phyloP scores from a whole-genome alignment of 2,888 invertebrate species.

The Beris morrisii region DNA sequence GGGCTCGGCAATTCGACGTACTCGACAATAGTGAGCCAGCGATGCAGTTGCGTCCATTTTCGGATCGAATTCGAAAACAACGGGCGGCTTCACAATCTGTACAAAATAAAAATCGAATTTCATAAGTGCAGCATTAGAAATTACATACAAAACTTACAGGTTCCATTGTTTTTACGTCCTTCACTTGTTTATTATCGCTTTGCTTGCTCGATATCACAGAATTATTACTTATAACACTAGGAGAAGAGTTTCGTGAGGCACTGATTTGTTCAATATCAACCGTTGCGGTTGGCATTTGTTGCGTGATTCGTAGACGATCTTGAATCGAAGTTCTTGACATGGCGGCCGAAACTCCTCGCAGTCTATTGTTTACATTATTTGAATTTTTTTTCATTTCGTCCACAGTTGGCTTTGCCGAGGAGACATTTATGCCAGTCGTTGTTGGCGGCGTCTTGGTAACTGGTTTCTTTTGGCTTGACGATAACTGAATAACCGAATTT shows the following conservation, averaged over 20 bases:
- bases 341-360: conserved; percentile 16
- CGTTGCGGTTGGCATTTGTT: background rate
- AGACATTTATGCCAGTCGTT: background rate
- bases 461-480: conserved; percentile 23
- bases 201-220: conserved; percentile 31
- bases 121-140: background rate
- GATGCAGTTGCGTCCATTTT: conserved; percentile 46
- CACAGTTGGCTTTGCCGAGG: no score
- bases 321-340: conserved; percentile 40
- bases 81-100: background rate
- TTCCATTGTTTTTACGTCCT: conserved; percentile 7
- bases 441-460: conserved; percentile 12
- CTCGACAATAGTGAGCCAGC: conserved; percentile 48
- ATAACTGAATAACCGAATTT: no score
- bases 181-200: conserved; percentile 17
- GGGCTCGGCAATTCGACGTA: conserved; percentile 45
- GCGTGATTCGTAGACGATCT: conserved; percentile 43
- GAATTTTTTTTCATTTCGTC: no score
- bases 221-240: conserved; percentile 29
- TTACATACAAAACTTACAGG: background rate
- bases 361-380: conserved; percentile 25
- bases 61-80: conserved; percentile 44
- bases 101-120: background rate
- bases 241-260: background rate
- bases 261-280: background rate